Base-by-base conservation (phyloP, 1,140 invertebrate genomes). In the Drosophila lowei region DNA sequence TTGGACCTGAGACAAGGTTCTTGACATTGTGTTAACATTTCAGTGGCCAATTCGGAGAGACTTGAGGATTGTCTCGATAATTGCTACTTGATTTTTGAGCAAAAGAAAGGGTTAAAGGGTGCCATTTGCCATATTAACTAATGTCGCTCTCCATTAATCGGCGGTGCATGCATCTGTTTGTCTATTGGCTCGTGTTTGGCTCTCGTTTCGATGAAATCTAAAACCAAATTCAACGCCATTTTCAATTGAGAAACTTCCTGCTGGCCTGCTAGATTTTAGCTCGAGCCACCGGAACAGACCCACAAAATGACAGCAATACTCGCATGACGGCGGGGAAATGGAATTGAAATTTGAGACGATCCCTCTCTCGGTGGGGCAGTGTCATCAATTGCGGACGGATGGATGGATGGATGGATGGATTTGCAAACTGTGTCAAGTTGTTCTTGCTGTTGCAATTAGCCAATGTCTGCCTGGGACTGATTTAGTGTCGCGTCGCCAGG, bases 381-480 rank as follows among this genome's bases (percentile, higher is more conserved):
- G 42, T 46, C 54, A 48, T n/a, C 28, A 52, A 44, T 28, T 48
- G 23, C 56, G 30, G 49, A 49, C 44, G 56, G 64, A 46, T 79
- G 28, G 23, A 7, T 30, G 28, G 8, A 30, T 61, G 41, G 49
- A 49, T 55, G 56, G 64, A 46, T 78, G 50, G 62, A 77, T 70
- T 84, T 75, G 75, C 58, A 86, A 84, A 85, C 50, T 86, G 74
- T 85, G 81, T 85, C 81, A 85, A 85, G 81, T 85, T 88, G 77
- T 67, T 59, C 46, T 72, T 28, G 48, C 21, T 58, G 65, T 44
- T 77, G 78, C 58, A 79, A 80, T 72, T 80, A 79, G 80, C 62
- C 77, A 77, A 76, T 66, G 80, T 85, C 83, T 88, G 81, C 62
- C 81, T 67, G 77, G 81, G 81, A 85, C 81, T 85, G 81, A 85